Evolutionary conservation across 2,888 invertebrate species (phyloP), one percentile per base, ranked within the genome.

Genomic region (Syrphus vitripennis): DNA sequence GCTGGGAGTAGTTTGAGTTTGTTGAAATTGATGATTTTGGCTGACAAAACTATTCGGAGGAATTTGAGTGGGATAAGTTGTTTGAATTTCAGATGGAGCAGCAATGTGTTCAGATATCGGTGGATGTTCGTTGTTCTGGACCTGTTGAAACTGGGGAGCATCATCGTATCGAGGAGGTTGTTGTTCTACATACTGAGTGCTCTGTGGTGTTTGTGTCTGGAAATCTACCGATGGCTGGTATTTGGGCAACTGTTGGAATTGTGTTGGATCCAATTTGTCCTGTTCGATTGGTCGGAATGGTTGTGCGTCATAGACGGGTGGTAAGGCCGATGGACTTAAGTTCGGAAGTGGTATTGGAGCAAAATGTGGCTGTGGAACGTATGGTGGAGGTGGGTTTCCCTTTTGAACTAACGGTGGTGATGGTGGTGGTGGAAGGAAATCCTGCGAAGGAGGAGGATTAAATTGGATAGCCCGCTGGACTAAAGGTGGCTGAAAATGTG

Each of bases 271-370:
- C 31, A 90, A 87, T 21, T 80, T 45, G 9, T 21, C 10, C 14
- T 67, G 34, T 14, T 53, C 55, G 55, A 86, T 63, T 21, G 89
- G 88, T 3, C 89, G 88, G 89, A 95, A 95, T 40, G 94, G 94
- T 83, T 94, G 92, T 2, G 95, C 94, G 89, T 94, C 94, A 89
- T 94, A 95, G 72, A 96, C 93, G 14, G 95, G 95, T 5, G 95
- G 94, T 87, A 95, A 89, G 10, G 94, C 94, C 31, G 94, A 93
- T 57, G 94, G 93, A 88, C 95, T 95, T 40, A 96, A 90, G 90
- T 95, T 95, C 0, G 96, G 95, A 88, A 95, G 92, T 4, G 95
- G 94, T 71, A 95, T 94, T 2, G 95, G 94, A 24, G 90, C 75
- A 7, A 89, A 89, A 53, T 88, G 88, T 67, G 88, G 88, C 67